phyloP scores from a whole-genome alignment of 2,888 invertebrate genomes.

The Lasioglossum marginatum region DNA sequence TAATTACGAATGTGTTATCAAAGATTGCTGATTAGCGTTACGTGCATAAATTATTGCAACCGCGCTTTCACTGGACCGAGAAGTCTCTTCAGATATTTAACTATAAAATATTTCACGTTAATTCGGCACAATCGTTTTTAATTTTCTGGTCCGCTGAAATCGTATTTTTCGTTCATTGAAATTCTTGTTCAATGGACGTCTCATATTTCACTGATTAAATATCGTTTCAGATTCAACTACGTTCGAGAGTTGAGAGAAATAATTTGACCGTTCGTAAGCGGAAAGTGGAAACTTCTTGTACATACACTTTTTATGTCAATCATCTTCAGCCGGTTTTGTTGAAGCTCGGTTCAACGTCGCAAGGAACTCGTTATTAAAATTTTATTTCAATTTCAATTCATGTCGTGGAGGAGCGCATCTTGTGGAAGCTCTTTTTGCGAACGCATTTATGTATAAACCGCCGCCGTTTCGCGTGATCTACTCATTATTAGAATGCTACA shows the following conservation, averaged over 20 bases:
- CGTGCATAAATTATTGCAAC: not conserved
- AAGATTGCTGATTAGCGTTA: not conserved
- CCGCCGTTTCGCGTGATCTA: not conserved
- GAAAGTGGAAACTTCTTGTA: not conserved
- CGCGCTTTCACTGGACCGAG: not conserved
- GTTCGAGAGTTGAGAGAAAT: not conserved
- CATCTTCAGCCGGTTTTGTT: not conserved
- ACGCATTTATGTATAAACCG: not conserved
- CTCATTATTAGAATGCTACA: not conserved
- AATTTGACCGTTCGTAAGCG: not conserved
- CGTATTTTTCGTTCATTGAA: not conserved
- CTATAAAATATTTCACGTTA: not conserved
- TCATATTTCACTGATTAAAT: not conserved
- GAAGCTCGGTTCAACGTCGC: not conserved
- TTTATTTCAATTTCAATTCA: not conserved
- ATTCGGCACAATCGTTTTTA: not conserved
- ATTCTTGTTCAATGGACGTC: not conserved
- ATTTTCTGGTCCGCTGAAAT: not conserved
- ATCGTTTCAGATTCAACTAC: not conserved
- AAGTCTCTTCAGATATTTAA: not conserved
- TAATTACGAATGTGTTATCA: slow-evolving; percentile 4
- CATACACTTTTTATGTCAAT: not conserved
- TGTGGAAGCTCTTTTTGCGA: not conserved
- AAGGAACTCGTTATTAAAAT: not conserved
- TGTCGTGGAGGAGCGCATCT: not conserved